Base-by-base conservation (phyloP, 1,140 invertebrate genomes). In the Ganaspis sp. region DNA sequence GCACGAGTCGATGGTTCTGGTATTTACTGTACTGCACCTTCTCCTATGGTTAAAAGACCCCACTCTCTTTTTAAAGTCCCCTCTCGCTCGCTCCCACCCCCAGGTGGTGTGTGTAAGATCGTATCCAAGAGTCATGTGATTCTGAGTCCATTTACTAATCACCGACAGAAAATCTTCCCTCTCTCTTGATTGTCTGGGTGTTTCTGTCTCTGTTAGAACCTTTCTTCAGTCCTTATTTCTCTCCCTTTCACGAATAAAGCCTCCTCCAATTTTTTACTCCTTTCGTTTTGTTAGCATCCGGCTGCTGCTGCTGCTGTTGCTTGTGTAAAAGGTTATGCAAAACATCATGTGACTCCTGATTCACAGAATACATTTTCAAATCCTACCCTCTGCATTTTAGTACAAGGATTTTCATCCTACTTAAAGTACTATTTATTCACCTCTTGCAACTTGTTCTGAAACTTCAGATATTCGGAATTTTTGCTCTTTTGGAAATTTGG, bases 21-120 rank as follows among this genome's bases (percentile, higher is more conserved):
- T 82, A 82, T 81, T 82, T 82, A 82, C 78, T 70, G 37, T 74
- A 34, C 17, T 70, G 53, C 69, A 80, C 81, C 78, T 76, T 80
- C 76, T 74, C 74, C 80, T 72, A 76, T 78, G 70, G 64, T 75
- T 81, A 76, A 79, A 75, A 74, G 70, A 49, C 75, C 83, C 83
- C 79, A 79, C 76, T 82, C 82, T 80, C 73, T 69, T 58, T 74
- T 71, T 40, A 75, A 8, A 54, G 78, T 73, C 81, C 81, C 81
- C 74, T 76, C 76, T 78, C 70, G 29, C 74, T 58, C 45, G 37
- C 42, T 64, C 64, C 73, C 73, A 70, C 73, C 64, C 58, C 40
- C 73, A 26, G 70, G 58, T 17, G 12, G 42, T 73, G 23, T 69
- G 64, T 73, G 49, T 37, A 40, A 75, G 38, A 49, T 37, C 53